Evolutionary conservation across 2,113 vertebrate species (phyloP).

Genomic region (Plecotus auritus): DNA sequence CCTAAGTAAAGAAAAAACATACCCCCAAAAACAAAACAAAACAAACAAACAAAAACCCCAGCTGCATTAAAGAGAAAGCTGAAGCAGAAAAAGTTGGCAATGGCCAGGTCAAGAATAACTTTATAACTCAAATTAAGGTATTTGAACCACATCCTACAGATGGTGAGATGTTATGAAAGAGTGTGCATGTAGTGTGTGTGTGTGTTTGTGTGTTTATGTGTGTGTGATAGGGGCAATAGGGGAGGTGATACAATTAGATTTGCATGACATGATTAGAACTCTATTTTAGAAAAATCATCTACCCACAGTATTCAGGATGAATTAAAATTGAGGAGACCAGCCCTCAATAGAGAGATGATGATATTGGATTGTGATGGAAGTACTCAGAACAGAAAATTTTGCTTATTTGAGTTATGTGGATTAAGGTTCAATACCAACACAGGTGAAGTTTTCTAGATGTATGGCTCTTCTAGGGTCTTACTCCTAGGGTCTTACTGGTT

Average conservation of each 20-base stretch:
- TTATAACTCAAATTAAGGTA: background rate
- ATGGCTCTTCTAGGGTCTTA: background rate
- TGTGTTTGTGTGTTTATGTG: background rate
- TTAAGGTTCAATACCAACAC: background rate
- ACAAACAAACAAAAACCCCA: background rate
- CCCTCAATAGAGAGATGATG: no score
- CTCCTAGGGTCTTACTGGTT: background rate
- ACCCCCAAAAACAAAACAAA: background rate
- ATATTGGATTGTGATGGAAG: background rate
- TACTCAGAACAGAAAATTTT: background rate
- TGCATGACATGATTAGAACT: background rate
- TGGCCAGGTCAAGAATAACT: background rate
- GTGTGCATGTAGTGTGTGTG: background rate
- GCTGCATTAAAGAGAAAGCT: background rate
- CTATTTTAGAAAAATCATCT: background rate
- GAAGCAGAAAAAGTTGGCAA: background rate
- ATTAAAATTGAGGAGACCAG: background rate
- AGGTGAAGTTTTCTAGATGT: background rate
- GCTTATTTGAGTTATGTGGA: background rate
- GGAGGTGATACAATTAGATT: background rate
- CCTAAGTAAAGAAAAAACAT: background rate
- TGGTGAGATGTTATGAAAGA: background rate
- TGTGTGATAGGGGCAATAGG: no score
- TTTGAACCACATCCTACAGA: background rate
- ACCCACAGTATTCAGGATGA: background rate